phyloP scores from a whole-genome alignment of 1,140 invertebrate genomes.

The Heliothis subflexa region DNA sequence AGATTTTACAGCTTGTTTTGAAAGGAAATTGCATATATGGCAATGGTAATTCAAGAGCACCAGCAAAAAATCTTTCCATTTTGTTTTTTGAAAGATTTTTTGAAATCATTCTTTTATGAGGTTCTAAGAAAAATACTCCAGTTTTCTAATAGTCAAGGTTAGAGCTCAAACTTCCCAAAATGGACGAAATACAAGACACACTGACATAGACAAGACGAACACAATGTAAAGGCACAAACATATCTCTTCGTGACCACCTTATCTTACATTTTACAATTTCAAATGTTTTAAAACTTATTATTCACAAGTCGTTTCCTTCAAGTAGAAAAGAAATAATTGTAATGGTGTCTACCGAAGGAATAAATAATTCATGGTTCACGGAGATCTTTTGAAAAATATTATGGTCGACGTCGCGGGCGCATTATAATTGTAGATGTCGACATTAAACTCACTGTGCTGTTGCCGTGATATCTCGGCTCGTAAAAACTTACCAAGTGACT shows the following conservation, averaged over 20 bases:
- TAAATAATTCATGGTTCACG: constrained; percentile 85
- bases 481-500: constrained; percentile 34
- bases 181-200: background rate
- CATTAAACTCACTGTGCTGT: constrained; percentile 62
- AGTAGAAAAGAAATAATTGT: constrained; percentile 84
- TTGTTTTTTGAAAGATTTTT: background rate
- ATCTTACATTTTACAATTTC: constrained; percentile 50
- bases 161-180: background rate
- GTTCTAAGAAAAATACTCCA: background rate
- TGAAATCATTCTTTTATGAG: too few relatives aligned
- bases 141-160: background rate
- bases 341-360: constrained; percentile 80
- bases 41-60: background rate
- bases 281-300: constrained; percentile 67
- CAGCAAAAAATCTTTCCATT: background rate
- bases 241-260: constrained; percentile 37
- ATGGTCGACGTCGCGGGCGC: constrained; percentile 75
- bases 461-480: constrained; percentile 3
- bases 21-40: background rate
- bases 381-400: constrained; percentile 83
- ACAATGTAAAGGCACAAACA: constrained; percentile 17
- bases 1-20: background rate
- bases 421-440: constrained; percentile 83
- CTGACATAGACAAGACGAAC: constrained; percentile 7
- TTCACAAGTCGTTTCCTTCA: constrained; percentile 75